These are phyloP conservation scores for Tetheella fluctuosa DNA, from an alignment of 2,888 invertebrate species.

Conservation along the genomic window DNA sequence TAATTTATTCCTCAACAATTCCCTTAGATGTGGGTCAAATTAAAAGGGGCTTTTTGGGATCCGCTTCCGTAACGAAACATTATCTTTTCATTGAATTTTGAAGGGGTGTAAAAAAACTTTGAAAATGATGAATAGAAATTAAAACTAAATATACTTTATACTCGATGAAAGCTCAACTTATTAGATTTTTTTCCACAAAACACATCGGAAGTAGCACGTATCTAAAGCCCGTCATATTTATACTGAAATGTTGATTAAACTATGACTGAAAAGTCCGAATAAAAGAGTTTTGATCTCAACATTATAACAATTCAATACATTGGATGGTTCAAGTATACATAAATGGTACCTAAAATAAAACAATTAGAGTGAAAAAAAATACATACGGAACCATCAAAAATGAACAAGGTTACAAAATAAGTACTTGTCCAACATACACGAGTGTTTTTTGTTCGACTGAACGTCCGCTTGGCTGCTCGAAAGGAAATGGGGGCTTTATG, in stretches of 20 bases:
- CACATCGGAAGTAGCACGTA: too few relatives aligned
- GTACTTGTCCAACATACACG: conserved; percentile 44
- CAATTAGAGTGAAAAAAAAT: too few relatives aligned
- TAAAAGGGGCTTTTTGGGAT: conserved; percentile 58
- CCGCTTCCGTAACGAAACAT: conserved; percentile 24
- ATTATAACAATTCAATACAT: too few relatives aligned
- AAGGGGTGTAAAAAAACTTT: neutral
- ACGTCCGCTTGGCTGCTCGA: conserved; percentile 57
- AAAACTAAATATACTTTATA: neutral
- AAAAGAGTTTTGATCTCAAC: too few relatives aligned
- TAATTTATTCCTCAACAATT: conserved; percentile 73
- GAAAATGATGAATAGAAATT: neutral
- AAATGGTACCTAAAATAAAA: too few relatives aligned
- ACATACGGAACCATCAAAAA: conserved; percentile 21
- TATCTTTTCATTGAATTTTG: neutral
- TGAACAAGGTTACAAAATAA: conserved; percentile 32
- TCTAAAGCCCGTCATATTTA: too few relatives aligned
- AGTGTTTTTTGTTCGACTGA: conserved; percentile 50
- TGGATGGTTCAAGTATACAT: too few relatives aligned
- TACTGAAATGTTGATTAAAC: too few relatives aligned
- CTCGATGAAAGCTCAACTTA: neutral
- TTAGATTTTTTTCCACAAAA: too few relatives aligned
- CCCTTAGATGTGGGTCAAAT: conserved; percentile 81
- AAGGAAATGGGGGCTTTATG: conserved; percentile 72
- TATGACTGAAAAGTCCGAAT: too few relatives aligned